A percentile compares a stretch with the other conserved stretches of the same genome.
Conservation (phyloP, 2,113 vertebrate genomes). For the Picathartes gymnocephalus region DNA sequence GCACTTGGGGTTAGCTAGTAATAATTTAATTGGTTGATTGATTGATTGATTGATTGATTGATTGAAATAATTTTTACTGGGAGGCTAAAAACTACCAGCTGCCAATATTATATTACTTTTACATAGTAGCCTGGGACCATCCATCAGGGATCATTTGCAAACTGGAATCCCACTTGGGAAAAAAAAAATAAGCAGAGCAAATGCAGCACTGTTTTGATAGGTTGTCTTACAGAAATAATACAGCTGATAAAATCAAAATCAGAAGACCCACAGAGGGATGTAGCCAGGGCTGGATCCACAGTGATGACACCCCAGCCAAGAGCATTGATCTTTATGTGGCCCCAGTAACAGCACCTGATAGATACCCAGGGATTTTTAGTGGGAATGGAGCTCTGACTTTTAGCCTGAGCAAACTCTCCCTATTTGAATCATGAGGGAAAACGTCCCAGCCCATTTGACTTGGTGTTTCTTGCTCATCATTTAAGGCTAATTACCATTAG, state of each 20-base stretch:
- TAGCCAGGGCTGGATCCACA: not conserved
- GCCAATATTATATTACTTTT: not conserved
- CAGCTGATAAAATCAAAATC: not conserved
- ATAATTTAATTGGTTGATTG: not conserved
- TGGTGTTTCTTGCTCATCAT: not conserved
- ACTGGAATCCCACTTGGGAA: not conserved
- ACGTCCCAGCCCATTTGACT: not conserved
- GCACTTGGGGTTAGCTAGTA: not conserved
- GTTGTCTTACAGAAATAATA: not conserved
- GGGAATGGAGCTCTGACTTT: not conserved
- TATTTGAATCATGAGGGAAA: not conserved
- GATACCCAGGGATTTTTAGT: accelerated
- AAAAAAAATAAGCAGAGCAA: not conserved
- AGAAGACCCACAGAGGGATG: not conserved
- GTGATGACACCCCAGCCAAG: not conserved
- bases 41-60: not conserved
- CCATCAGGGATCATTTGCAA: not conserved
- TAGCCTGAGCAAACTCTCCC: not conserved
- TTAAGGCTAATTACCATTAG: not conserved
- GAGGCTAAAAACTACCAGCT: not conserved
- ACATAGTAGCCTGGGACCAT: not conserved
- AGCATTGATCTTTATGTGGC: not conserved
- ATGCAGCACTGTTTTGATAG: not conserved
- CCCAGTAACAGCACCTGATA: not conserved
- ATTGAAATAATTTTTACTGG: not conserved